Conservation (phyloP, 2,113 vertebrate genomes). For the Bos javanicus region DNA sequence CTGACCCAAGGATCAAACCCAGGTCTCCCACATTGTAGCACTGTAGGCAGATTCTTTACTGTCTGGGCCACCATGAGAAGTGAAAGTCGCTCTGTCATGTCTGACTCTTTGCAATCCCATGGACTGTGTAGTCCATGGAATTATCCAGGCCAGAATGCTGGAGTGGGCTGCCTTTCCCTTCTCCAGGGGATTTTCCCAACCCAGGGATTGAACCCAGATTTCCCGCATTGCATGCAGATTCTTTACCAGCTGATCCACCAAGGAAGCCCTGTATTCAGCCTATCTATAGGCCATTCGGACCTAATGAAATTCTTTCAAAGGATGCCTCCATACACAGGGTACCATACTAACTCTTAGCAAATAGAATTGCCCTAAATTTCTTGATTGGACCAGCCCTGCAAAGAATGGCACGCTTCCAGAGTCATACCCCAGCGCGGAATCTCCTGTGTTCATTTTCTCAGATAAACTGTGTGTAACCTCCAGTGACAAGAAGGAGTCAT, state of each 20-base stretch:
- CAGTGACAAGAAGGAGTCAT: neutral
- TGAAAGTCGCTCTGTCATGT: neutral
- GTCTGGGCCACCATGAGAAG: neutral
- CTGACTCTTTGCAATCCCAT: neutral
- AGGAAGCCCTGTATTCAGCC: neutral
- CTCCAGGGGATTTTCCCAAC: neutral
- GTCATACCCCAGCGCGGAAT: neutral
- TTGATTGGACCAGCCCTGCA: neutral
- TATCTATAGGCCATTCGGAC: neutral
- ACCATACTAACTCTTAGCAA: neutral
- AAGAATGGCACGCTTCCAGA: neutral
- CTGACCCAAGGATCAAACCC: neutral
- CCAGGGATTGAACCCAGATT: neutral
- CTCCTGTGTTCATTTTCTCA: conserved; percentile 15
- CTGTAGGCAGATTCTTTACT: neutral
- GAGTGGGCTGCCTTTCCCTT: neutral
- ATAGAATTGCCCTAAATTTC: neutral
- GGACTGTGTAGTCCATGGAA: neutral
- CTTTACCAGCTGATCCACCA: neutral
- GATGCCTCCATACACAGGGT: neutral
- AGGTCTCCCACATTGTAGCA: neutral
- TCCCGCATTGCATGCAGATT: neutral
- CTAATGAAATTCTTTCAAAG: neutral
- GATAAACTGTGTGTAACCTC: neutral
- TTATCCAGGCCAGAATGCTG: neutral